Conservation (phyloP, 2,888 invertebrate genomes). For the Diaphora mendica region DNA sequence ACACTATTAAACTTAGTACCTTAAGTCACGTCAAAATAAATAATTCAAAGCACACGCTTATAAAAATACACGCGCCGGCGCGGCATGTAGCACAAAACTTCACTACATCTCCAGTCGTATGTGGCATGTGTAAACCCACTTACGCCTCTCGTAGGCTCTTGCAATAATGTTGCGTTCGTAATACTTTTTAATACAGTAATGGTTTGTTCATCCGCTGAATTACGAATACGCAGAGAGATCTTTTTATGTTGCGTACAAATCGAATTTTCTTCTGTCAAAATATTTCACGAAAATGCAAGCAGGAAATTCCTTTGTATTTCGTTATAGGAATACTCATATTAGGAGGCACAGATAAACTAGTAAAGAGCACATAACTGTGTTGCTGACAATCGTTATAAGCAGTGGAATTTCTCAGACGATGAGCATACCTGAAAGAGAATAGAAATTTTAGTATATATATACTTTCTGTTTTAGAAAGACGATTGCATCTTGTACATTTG, state of each 20-base stretch:
- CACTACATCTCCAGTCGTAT: conserved; percentile 31
- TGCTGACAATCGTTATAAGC: conserved; percentile 24
- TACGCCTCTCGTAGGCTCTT: conserved; percentile 29
- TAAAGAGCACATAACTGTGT: conserved; percentile 53
- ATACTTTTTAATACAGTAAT: conserved; percentile 65
- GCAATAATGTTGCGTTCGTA: conserved; percentile 51
- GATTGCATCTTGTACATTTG: conserved; percentile 13
- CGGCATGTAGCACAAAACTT: conserved; percentile 31
- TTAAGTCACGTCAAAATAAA: conserved; percentile 45
- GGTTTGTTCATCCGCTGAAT: conserved; percentile 60
- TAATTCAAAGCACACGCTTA: conserved; percentile 37
- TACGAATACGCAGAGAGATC: conserved; percentile 53
- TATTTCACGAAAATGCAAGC: conserved; percentile 68
- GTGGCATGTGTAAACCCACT: conserved; percentile 38
- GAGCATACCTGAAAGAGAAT: conserved; percentile 40
- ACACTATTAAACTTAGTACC: conserved; percentile 39
- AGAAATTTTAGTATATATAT: conserved; percentile 40
- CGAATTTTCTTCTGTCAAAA: conserved; percentile 68
- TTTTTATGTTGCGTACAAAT: conserved; percentile 64
- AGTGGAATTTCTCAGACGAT: conserved; percentile 31
- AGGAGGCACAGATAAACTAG: conserved; percentile 60
- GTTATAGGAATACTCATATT: conserved; percentile 67
- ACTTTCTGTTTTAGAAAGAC: conserved; percentile 43
- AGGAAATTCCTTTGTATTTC: conserved; percentile 68
- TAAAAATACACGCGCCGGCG: conserved; percentile 31